Evolutionary conservation across 1,140 invertebrate genomes (phyloP), one percentile per base, ranked within the genome.

Genomic region (Calosoma granatense): DNA sequence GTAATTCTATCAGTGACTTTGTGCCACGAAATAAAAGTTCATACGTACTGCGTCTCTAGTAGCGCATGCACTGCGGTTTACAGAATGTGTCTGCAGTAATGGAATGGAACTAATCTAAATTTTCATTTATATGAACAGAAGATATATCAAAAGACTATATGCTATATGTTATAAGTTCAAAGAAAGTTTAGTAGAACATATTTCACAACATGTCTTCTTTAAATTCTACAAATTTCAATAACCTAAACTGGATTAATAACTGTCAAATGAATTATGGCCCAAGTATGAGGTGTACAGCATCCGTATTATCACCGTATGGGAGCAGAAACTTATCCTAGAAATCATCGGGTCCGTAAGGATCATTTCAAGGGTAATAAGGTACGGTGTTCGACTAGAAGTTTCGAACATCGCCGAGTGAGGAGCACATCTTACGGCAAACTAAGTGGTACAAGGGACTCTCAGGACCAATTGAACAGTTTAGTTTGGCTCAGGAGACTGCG

Each of bases 391-490:
- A 17, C 3, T 47, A 47, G 6, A 47, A 47, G 17, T 47, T 47
- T 47, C 41, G 17, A 17, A 17, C 6, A 47, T 47, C 15, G 17
- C 41, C 3, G 17, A 17, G 6, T n/a, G n/a, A n/a, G n/a, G n/a
- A n/a, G 41, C 6, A 47, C 41, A 47, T 47, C 41, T 47, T 47
- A 30, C 17, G 41, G 9, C 6, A 47, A 47, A 47, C 41, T 47
- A 47, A 47, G 15, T 17, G 6, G 6, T 47, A 47, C 15, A 47
- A 47, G 15, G 17, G 9, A 47, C 41, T 47, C 41, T 47, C 6
- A 47, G 41, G 41, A 47, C 6, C 41, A 47, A 47, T 47, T 47
- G 41, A 47, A 47, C 41, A 47, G 15, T 47, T 47, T 47, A 47
- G 41, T 47, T 47, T 17, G 41, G 6, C 41, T 36, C 26, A n/a